Evolutionary conservation across 2,888 invertebrate species (phyloP).

Genomic region (Stegana nigrithorax): DNA sequence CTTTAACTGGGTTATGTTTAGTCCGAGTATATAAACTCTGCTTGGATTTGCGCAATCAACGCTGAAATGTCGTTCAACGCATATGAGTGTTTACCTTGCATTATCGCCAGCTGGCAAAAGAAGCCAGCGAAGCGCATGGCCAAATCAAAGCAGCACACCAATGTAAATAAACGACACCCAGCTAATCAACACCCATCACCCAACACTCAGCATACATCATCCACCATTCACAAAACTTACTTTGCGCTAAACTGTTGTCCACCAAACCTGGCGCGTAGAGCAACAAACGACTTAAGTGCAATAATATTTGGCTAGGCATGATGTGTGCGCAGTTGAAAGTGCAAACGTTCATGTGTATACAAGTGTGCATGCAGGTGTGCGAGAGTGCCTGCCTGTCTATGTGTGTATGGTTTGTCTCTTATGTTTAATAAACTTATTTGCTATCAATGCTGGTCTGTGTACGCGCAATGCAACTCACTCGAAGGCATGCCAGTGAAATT

Average conservation of each 20-base stretch:
- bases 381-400: not conserved
- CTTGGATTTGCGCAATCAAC: constrained; percentile 42
- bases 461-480: too few relatives aligned
- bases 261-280: too few relatives aligned
- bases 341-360: not conserved
- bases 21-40: too few relatives aligned
- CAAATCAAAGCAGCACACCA: not conserved
- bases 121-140: not conserved
- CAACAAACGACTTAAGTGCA: constrained; percentile 17
- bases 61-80: too few relatives aligned
- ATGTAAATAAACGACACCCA: not conserved
- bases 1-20: constrained; percentile 12
- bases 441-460: too few relatives aligned
- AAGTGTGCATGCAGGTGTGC: not conserved
- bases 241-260: constrained; percentile 2
- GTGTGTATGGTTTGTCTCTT: not conserved
- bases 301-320: constrained; percentile 6
- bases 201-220: too few relatives aligned
- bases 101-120: too few relatives aligned
- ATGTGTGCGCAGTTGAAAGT: constrained; percentile 1
- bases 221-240: not conserved
- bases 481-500: constrained; percentile 9
- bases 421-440: constrained; percentile 8
- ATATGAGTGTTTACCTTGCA: too few relatives aligned
- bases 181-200: not conserved